These are phyloP conservation scores for Microhierax caerulescens DNA, from an alignment of 2,797 vertebrate genomes.

Conservation along the genomic window DNA sequence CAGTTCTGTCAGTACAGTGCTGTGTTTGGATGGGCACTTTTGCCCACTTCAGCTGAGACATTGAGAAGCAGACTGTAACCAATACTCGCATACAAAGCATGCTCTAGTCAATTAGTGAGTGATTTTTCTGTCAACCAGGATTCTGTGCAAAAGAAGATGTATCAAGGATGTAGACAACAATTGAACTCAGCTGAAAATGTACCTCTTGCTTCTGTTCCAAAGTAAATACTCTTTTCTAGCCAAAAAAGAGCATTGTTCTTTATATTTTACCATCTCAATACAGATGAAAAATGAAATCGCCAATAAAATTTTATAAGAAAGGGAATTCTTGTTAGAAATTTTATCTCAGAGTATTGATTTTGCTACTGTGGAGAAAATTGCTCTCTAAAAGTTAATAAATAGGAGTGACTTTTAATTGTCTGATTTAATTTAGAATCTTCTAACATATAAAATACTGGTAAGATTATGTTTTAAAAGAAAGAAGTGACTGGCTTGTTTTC, in stretches of 20 bases:
- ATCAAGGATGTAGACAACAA: slow-evolving; percentile 63
- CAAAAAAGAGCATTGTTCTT: slow-evolving; percentile 2
- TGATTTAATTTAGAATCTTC: background rate
- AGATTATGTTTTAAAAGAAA: background rate
- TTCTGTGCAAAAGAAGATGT: slow-evolving; percentile 44
- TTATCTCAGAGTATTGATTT: slow-evolving; percentile 50
- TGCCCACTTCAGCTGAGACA: background rate
- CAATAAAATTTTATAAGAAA: slow-evolving; percentile 37
- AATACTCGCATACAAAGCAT: background rate
- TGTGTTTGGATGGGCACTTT: background rate
- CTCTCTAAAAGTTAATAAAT: slow-evolving; percentile 36
- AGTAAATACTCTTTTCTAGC: slow-evolving; percentile 61
- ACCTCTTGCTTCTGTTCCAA: slow-evolving; percentile 64
- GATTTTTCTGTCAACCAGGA: slow-evolving; percentile 66
- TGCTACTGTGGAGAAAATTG: slow-evolving; percentile 9
- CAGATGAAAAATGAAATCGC: slow-evolving; percentile 30
- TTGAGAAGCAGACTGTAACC: background rate
- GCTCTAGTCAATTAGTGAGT: slow-evolving; percentile 49
- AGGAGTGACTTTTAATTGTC: slow-evolving; percentile 3
- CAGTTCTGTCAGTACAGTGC: background rate
- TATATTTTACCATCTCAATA: background rate
- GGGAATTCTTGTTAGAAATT: slow-evolving; percentile 29
- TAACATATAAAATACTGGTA: background rate
- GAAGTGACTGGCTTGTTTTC: background rate
- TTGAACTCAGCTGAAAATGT: slow-evolving; percentile 67